Evolutionary conservation across 2,797 vertebrate species (phyloP), one percentile per base, ranked within the genome.

Genomic region (Anguilla megastoma): DNA sequence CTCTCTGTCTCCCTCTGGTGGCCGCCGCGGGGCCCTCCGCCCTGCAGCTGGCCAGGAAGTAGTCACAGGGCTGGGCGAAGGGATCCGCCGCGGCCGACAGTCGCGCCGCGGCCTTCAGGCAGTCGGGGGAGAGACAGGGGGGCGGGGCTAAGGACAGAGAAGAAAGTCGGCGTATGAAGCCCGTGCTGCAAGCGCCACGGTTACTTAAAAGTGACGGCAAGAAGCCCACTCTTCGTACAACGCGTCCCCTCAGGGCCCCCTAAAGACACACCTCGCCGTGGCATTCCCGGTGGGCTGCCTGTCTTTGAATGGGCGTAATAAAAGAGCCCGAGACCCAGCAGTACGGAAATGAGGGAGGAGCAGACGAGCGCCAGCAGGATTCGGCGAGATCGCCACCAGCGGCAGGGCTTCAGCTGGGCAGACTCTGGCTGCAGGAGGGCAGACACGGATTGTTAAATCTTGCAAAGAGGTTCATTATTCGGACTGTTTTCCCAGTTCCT

Each of bases 51-150:
- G 95, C 97, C 89, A 94, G 88, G 93, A 97, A 98, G 95, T 98
- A 98, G 93, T 98, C 96, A 90, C 98, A 99, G 66, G 97, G 97
- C 71, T 92, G 93, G 36, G 89, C 91, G 88, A 95, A 97, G 54
- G 93, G 95, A 92, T 98, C 97, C 8, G 94, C 90, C 16, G 93
- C 95, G 56, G 88, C 89, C 91, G 95, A 92, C 76, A 98, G 92
- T 58, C n/a, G 94, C 27, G 90, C 91, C 60, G 95, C 91, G 54
- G 96, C 95, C 84, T 86, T 87, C 90, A 93, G 87, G 89, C 97
- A 97, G 84, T 92, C 94, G 0, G 92, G 86, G 0, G 92, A 95
- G 86, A 95, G 88, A 91, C 98, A 98, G 18, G 93, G 90, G 33
- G 76, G 91, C 86, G 89, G 87, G 82, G 84, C 95, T 96, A 52